Percentiles rank a stretch among this genome's conserved stretches.
These are phyloP conservation scores for Temnothorax rugatulus DNA, from an alignment of 2,888 invertebrate species.

Conservation along the genomic window DNA sequence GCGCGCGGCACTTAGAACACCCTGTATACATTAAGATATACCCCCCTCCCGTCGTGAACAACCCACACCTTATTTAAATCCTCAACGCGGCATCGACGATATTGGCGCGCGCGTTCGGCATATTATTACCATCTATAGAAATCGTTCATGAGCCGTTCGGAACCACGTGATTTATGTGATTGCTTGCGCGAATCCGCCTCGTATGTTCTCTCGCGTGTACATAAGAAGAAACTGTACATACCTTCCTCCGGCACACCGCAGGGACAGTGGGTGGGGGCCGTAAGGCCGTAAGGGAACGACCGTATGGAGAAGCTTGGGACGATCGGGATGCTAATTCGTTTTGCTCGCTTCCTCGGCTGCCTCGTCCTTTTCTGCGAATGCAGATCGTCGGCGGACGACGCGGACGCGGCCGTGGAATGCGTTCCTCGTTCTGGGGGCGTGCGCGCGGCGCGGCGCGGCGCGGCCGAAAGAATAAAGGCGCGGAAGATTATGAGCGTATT, in stretches of 20 bases:
- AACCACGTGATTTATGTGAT: conserved; percentile 70
- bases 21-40: background rate
- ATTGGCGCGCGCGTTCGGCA: conserved; percentile 25
- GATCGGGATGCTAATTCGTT: conserved; percentile 78
- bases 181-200: conserved; percentile 61
- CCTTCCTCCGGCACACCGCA: conserved; percentile 14
- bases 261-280: conserved; percentile 38
- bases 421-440: conserved; percentile 68
- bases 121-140: conserved; percentile 74
- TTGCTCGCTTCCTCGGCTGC: conserved; percentile 77
- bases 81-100: conserved; percentile 30
- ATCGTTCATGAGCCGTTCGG: conserved; percentile 67
- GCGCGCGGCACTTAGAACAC: background rate
- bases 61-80: conserved; percentile 64
- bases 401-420: conserved; percentile 69
- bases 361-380: conserved; percentile 79
- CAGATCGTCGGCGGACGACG: conserved; percentile 77
- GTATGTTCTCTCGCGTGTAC: conserved; percentile 48
- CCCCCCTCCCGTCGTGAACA: background rate
- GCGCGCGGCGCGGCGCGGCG: conserved; percentile 9
- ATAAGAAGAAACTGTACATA: conserved; percentile 47
- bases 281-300: conserved; percentile 27
- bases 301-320: conserved; percentile 66
- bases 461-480: conserved; percentile 64
- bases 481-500: conserved; percentile 60